Evolutionary conservation across 2,113 vertebrate species (phyloP).

Genomic region (Seriola quinqueradiata): DNA sequence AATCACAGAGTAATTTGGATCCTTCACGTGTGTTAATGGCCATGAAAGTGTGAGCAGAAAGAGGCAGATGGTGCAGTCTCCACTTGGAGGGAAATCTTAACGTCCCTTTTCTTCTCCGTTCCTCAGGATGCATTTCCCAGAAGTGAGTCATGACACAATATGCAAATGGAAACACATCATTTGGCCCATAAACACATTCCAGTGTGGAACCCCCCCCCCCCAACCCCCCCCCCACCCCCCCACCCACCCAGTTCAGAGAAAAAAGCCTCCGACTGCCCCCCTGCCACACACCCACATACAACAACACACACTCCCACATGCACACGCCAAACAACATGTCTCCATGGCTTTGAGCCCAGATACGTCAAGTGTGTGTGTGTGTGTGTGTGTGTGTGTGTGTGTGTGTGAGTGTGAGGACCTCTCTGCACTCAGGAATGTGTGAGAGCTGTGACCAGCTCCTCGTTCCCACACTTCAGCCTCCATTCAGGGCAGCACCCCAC

Average conservation of each 20-base stretch:
- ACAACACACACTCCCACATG: constrained; percentile 12
- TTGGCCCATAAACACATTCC: too few relatives aligned
- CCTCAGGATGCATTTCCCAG: constrained; percentile 51
- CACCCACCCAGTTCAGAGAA: too few relatives aligned
- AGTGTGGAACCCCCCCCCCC: too few relatives aligned
- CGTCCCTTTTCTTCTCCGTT: constrained; percentile 4
- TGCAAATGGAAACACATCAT: constrained; percentile 48
- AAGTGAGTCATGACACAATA: constrained; percentile 53
- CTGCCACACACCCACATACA: too few relatives aligned
- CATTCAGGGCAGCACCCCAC: constrained; percentile 67
- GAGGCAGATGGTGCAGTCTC: constrained; percentile 48
- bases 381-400: constrained; percentile 51
- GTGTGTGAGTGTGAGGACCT: constrained; percentile 27
- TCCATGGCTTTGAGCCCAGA: constrained; percentile 3
- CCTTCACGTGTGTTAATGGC: too few relatives aligned
- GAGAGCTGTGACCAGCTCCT: constrained; percentile 71
- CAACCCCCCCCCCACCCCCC: too few relatives aligned
- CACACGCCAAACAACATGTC: constrained; percentile 48
- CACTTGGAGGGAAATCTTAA: constrained; percentile 12
- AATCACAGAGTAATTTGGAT: too few relatives aligned
- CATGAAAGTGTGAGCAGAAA: background rate
- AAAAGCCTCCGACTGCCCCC: background rate
- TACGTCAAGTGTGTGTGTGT: constrained; percentile 50
- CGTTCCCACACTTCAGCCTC: constrained; percentile 78
- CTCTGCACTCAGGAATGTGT: constrained; percentile 69